Evolutionary conservation across 2,797 vertebrate genomes (phyloP).

Genomic region (Triplophysa bombifrons): DNA sequence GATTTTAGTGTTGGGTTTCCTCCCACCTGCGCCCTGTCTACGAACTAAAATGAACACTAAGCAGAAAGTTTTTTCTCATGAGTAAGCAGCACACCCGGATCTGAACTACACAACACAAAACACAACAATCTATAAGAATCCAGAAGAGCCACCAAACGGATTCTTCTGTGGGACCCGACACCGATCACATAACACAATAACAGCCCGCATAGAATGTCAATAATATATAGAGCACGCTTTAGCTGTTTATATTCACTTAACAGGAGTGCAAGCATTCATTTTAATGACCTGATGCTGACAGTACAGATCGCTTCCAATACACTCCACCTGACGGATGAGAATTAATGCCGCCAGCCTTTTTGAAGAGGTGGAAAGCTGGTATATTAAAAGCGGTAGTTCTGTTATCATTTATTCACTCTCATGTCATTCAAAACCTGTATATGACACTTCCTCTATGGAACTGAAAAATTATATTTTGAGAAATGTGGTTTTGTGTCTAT

Average conservation of each 20-base stretch:
- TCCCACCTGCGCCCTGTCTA: constrained; percentile 67
- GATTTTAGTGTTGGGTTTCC: constrained; percentile 75
- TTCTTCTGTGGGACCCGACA: background rate
- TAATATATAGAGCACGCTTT: background rate
- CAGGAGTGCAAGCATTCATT: constrained; percentile 31
- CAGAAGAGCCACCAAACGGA: background rate
- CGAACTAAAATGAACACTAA: constrained; percentile 75
- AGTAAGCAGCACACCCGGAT: constrained; percentile 74
- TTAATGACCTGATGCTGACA: constrained; percentile 28
- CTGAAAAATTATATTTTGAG: too few relatives aligned
- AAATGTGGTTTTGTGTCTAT: too few relatives aligned
- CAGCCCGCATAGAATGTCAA: background rate
- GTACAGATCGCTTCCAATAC: constrained; percentile 6
- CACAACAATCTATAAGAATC: constrained; percentile 18
- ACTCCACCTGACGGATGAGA: constrained; percentile 1
- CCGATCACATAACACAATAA: background rate
- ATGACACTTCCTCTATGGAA: too few relatives aligned
- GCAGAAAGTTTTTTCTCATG: constrained; percentile 74
- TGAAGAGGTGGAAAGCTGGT: background rate
- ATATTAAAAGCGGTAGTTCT: too few relatives aligned
- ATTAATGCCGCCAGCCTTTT: background rate
- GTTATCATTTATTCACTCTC: too few relatives aligned
- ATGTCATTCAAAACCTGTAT: too few relatives aligned
- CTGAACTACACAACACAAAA: constrained; percentile 8
- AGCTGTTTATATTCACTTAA: background rate